Base-by-base conservation (phyloP, 2,888 invertebrate genomes). In the Drosophila diplacantha region DNA sequence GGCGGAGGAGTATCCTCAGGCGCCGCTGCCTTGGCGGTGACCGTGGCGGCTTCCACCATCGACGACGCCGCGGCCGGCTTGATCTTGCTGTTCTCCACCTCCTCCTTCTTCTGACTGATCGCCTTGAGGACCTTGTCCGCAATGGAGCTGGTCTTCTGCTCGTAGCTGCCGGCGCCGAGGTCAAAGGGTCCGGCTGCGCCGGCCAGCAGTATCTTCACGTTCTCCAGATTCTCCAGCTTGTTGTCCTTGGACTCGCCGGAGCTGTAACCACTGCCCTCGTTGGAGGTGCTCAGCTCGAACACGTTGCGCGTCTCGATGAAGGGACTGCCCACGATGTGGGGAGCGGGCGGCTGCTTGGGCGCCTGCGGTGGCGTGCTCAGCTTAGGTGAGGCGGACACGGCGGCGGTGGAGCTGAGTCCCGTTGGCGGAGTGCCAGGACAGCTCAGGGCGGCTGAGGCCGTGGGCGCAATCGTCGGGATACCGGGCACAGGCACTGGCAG, bases 101-200 rank as follows among this genome's bases (percentile, higher is more conserved):
- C 85, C 89, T 91, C 72, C 89, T 91, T 85, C 89, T 91, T 86
- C 89, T 91, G 86, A 88, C 90, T 88, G 5, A 89, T 85, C 7
- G 91, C 92, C 81, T 91, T 91, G 1, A 92, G 87, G 5, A 92
- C 89, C 79, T 91, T 92, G 72, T 92, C 92, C 0, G 92, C 92
- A 73, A 92, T 92, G 66, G 92, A 92, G 1, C 91, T 90, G n/a
- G 86, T 85, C 51, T 86, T 87, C 39, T 84, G 86, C 47, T 88
- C 88, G 29, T 86, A 82, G 58, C 87, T 88, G 1, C 86, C 84
- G 0, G 86, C 85, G 24, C 87, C 87, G 41, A 88, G 72, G 69
- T 86, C 86, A n/a, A 87, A 85, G 1, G 81, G 81, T 5, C 84
- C 83, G 0, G 85, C 75, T 1, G 85, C 74, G 11, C 87, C 87